Conservation (phyloP, 2,888 invertebrate species). For the Glyphotaelius pellucidus region DNA sequence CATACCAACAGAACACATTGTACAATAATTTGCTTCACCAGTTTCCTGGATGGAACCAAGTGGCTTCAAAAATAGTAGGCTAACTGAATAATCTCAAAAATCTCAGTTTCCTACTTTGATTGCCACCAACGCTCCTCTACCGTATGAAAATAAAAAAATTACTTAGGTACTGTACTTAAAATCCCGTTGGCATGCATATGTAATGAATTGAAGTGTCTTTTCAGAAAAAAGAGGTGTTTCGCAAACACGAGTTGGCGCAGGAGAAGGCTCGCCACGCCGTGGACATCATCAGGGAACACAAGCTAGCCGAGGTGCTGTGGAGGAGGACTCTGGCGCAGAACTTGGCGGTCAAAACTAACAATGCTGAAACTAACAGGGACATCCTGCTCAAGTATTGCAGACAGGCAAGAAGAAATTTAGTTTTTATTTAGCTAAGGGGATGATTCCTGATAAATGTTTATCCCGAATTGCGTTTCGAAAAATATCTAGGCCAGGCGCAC, state of each 20-base stretch:
- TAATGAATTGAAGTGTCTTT: slow-evolving; percentile 14
- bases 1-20: too few species aligned
- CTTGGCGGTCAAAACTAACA: slow-evolving; percentile 54
- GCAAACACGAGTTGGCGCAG: slow-evolving; percentile 58
- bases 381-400: slow-evolving; percentile 55
- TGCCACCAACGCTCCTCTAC: too few species aligned
- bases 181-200: not conserved
- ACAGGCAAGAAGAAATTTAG: slow-evolving; percentile 44
- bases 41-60: too few species aligned
- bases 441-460: not conserved
- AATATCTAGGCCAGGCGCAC: not conserved
- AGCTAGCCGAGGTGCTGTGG: slow-evolving; percentile 61
- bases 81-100: too few species aligned
- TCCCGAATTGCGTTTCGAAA: not conserved
- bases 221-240: slow-evolving; percentile 53
- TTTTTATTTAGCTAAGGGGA: too few species aligned
- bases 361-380: slow-evolving; percentile 60
- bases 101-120: too few species aligned
- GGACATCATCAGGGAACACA: slow-evolving; percentile 57
- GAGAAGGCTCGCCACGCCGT: slow-evolving; percentile 60
- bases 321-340: slow-evolving; percentile 57
- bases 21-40: too few species aligned
- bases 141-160: too few species aligned
- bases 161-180: too few species aligned
- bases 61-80: too few species aligned